Conservation (phyloP, 2,113 vertebrate species). For the Poeciliopsis prolifica region DNA sequence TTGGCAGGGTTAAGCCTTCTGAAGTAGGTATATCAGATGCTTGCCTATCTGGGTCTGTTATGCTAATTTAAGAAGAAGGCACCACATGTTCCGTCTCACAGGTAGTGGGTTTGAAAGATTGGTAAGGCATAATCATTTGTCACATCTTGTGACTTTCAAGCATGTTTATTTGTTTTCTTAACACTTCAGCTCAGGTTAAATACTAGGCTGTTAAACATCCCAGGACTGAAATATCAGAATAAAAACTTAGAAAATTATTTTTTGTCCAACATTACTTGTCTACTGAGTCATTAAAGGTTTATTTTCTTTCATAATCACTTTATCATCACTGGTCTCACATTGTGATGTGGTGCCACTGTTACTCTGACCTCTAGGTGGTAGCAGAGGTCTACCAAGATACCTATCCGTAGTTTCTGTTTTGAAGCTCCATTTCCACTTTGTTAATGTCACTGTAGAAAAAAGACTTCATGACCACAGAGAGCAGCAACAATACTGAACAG, state of each 20-base stretch:
- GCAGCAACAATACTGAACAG: constrained; percentile 40
- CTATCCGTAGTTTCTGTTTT: background rate
- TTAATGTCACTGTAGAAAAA: constrained; percentile 40
- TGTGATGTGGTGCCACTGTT: constrained; percentile 6
- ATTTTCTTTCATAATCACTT: background rate
- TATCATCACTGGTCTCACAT: constrained; percentile 1
- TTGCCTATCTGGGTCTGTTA: constrained; percentile 34
- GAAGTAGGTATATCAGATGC: constrained; percentile 32
- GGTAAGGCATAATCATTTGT: constrained; percentile 11
- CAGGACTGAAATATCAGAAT: background rate
- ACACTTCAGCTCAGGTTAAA: background rate
- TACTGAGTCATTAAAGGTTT: background rate
- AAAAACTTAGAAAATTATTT: background rate
- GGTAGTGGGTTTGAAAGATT: constrained; percentile 30
- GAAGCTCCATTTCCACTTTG: constrained; percentile 33
- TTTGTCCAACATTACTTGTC: background rate
- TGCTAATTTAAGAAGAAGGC: constrained; percentile 11
- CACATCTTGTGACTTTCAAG: constrained; percentile 4
- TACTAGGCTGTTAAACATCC: background rate
- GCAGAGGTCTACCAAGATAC: constrained; percentile 74
- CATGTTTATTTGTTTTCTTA: too few relatives aligned
- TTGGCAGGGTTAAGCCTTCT: constrained; percentile 36
- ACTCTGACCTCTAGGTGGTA: constrained; percentile 75
- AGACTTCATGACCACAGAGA: constrained; percentile 49
- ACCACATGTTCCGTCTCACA: constrained; percentile 22